Evolutionary conservation across 1,140 invertebrate genomes (phyloP), one percentile per base, ranked within the genome.

Genomic region (Calycopis cecrops): DNA sequence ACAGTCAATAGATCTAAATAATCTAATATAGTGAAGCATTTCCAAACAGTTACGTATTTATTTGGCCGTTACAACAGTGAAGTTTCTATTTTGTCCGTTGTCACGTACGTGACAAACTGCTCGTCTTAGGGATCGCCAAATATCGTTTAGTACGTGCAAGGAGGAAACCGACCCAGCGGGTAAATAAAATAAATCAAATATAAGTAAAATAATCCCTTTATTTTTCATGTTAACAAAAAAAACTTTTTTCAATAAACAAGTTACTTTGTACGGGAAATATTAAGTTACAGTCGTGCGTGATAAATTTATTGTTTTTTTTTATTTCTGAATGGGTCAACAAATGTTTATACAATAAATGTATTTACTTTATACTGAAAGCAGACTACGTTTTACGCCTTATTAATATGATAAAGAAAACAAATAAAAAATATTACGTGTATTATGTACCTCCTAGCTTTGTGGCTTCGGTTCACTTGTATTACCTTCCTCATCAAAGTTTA

Each of bases 41-140:
- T 35, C 64, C 71, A 71, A 73, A 76, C 67, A 68, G 65, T 79
- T 69, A 78, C 63, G 76, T 86, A 82, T 83, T 83, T 86, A 86
- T 84, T 79, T 81, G 74, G 75, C 61, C 68, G 71, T 79, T 83
- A 80, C 70, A 71, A 67, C 73, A 76, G 73, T 81, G 69, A 73
- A 83, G 79, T 79, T 84, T 79, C 76, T 73, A 86, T 80, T 85
- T 74, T 71, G 80, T 76, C 70, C 76, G 69, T 63, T 67, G 73
- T 83, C 83, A 86, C 83, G 83, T 85, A 80, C 83, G 83, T 86
- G 83, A 86, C 83, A 85, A 83, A 84, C 81, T 69, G 70, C 64
- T 82, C 81, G 81, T 87, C 83, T 85, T 81, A 82, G 81, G 79
- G 83, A 87, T 87, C 79, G 83, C 83, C 83, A 87, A 87, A 87